Evolutionary conservation across 2,888 invertebrate genomes (phyloP), one percentile per base, ranked within the genome.

Genomic region (Drosophila ochracea): DNA sequence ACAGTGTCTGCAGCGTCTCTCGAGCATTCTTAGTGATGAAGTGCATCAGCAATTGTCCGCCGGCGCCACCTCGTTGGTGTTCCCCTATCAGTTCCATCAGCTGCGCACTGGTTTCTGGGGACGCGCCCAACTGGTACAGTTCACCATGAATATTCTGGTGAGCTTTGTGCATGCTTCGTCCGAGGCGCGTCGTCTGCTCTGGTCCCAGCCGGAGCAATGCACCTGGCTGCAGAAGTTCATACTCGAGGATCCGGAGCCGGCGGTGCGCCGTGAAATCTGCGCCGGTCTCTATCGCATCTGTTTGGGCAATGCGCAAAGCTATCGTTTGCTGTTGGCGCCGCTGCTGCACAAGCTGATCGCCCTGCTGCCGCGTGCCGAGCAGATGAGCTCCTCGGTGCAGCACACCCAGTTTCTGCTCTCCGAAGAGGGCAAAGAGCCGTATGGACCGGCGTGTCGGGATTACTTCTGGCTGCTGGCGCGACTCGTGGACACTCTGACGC

Each of bases 71-170:
- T 81, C 92, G 0, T 65, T 90, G 39, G 76, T 84, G 25, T 84
- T 85, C 33, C 91, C 91, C 6, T 91, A 90, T 28, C 91, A 88
- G 63, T 90, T 89, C 43, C 96, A 88, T 96, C 97, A 97, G 78
- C 97, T 98, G 89, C 97, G 98, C 92, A 98, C 98, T 68, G 98
- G 98, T 9, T 97, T 98, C 83, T 98, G 98, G 96, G 98, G 98
- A 2, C 94, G 98, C 80, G 97, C 98, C 0, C 98, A 98, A 93
- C 96, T 98, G 69, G 97, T 98, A 25, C 98, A 98, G 91, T 98
- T 98, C 92, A 97, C 98, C 21, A 97, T 98, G 96, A 97, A 97
- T 21, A 94, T 98, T 89, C 95, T 98, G 78, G 98, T 98, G 39
- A 98, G 98, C 82, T 98, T 98, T 97, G 96, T 98, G 50, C 98